Base-by-base conservation (phyloP, 2,888 invertebrate genomes). In the Agrochola litura region DNA sequence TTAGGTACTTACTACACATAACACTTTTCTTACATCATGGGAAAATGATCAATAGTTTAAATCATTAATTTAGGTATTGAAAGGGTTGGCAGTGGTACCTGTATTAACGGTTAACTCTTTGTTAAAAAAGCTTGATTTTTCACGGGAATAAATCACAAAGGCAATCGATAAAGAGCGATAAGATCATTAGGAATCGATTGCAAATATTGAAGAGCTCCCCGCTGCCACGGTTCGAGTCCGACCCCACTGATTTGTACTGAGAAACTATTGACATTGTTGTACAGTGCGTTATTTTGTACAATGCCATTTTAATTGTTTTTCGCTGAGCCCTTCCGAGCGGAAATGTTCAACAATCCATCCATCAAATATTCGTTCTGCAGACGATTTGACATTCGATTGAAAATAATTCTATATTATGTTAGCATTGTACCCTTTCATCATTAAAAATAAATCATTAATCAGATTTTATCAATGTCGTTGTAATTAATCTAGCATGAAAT, bases 321-420 rank as follows among this genome's bases (percentile, higher is more conserved):
- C 88, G 82, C 77, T 86, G 84, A 90, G 88, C 92, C 94, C 94
- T 94, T 92, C 89, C 90, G 86, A 88, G 89, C 91, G 91, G 90
- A 92, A 93, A 93, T 91, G 84, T 91, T 90, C 89, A 91, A 91
- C 90, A 92, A 87, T 91, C 90, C 88, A 96, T 96, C 94, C 77
- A 95, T 96, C 96, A 95, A 91, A 90, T 83, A 94, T 96, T 96
- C 90, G 96, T 94, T 96, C 93, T 91, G 91, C 92, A 85, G 91
- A 91, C 76, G 83, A 86, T 90, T 89, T 89, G 84, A 90, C 88
- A 88, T 91, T 90, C 76, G 83, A 89, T 83, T 86, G 61, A 64
- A 83, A 76, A 76, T 79, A 81, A 88, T 90, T 90, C 78, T 83
- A 78, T 76, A 83, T 86, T 89, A 85, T 88, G 85, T 88, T 84